A percentile compares a stretch with the other conserved stretches of the same genome.
Conservation (phyloP, 2,888 invertebrate genomes). For the Caenorhabditis becei region DNA sequence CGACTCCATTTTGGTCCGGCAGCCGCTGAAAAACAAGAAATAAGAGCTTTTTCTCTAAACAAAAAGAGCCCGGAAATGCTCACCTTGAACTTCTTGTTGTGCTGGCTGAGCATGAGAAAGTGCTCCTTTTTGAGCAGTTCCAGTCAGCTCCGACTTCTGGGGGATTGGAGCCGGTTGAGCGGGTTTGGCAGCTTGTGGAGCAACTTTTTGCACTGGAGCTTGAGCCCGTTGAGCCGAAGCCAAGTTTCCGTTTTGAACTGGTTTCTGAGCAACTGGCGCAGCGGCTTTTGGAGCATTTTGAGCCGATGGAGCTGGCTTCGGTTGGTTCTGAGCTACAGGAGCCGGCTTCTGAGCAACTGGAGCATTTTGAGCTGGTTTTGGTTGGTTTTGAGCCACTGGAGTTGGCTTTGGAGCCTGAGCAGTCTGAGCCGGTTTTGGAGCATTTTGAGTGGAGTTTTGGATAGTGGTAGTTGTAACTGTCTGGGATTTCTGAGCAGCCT, state of each 20-base stretch:
- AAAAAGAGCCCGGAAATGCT: not conserved
- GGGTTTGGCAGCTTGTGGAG: constrained; percentile 6
- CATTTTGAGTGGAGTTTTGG: constrained; percentile 50
- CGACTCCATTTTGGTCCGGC: constrained; percentile 62
- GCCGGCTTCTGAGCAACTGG: not conserved
- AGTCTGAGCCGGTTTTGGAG: constrained; percentile 42
- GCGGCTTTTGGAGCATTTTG: constrained; percentile 25
- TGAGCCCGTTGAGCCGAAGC: no score
- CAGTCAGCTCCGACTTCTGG: constrained; percentile 12
- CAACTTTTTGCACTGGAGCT: no score
- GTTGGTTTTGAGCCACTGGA: constrained; percentile 16
- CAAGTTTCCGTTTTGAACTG: not conserved
- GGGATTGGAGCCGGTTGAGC: constrained; percentile 24
- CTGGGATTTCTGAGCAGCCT: constrained; percentile 18
- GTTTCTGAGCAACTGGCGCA: constrained; percentile 26
- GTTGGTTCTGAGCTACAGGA: constrained; percentile 19
- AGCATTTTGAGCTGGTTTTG: constrained; percentile 17
- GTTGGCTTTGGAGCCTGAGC: constrained; percentile 30
- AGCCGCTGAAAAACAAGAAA: constrained; percentile 52
- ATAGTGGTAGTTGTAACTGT: constrained; percentile 42
- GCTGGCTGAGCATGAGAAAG: constrained; percentile 26
- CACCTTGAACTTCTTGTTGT: constrained; percentile 50
- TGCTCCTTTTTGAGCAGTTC: constrained; percentile 29
- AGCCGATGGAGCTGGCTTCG: not conserved
- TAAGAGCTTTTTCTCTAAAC: not conserved